Evolutionary conservation across 2,888 invertebrate species (phyloP), one percentile per base, ranked within the genome.

Genomic region (Endotricha flammealis): DNA sequence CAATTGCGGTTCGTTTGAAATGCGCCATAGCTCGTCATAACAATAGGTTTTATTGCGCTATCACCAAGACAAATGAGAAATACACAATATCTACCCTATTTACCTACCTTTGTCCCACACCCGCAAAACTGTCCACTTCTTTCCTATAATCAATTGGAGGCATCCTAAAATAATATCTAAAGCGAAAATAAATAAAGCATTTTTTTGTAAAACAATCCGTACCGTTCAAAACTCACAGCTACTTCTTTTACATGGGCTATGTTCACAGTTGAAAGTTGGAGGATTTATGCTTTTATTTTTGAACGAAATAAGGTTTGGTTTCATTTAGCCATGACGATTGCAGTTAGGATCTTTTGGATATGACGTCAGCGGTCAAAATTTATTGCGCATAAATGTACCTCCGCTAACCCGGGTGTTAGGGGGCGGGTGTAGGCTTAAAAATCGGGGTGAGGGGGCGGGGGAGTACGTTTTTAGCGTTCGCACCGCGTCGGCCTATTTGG

Each of bases 351-450:
- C 70, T 82, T 83, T 76, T 66, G 69, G 52, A 59, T n/a, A 61
- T 64, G 66, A 64, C 57, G 65, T 57, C 52, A 70, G 74, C 73
- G 80, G 82, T 82, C 81, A 82, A 85, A 86, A 86, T 86, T 86
- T 86, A 86, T 86, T 83, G 85, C 79, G 83, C 85, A 85, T 86
- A 86, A 86, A 85, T 83, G 86, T 83, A 85, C 76, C 83, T 81
- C 81, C 64, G 78, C 85, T 85, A 86, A 85, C 83, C 81, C 80
- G 81, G 83, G 80, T 64, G 81, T 82, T 82, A 80, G 77, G 69
- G 80, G 79, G 73, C 63, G 74, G 78, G 77, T 65, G 83, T 83
- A 83, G 85, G 85, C 83, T 85, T 85, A 85, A 85, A 86, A 86
- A 85, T 82, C 70, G 74, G 71, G 73, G 82, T 68, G 63, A 74